These are phyloP conservation scores for Rhamphomyia laevipes DNA, from an alignment of 2,888 invertebrate species.

Conservation along the genomic window DNA sequence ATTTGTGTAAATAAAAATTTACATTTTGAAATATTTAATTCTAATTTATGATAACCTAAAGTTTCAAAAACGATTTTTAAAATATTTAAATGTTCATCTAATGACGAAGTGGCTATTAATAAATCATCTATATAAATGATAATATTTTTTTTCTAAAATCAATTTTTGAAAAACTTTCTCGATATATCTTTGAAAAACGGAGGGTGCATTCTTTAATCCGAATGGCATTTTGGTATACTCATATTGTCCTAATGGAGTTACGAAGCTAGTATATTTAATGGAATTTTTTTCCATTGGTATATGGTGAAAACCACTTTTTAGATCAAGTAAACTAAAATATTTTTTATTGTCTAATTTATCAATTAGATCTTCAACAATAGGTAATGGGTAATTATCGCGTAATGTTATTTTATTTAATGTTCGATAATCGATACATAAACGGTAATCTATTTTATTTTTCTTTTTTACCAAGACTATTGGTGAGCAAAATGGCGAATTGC, in stretches of 20 bases:
- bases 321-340: conserved; percentile 14
- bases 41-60: too few species aligned
- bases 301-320: conserved; percentile 15
- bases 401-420: too few species aligned
- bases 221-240: conserved; percentile 14
- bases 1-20: too few species aligned
- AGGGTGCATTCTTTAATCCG: conserved; percentile 7
- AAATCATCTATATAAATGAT: conserved; percentile 17
- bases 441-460: too few species aligned
- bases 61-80: too few species aligned
- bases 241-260: conserved; percentile 15
- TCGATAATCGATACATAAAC: too few species aligned
- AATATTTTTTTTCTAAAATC: conserved; percentile 8
- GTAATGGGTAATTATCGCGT: background rate
- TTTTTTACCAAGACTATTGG: too few species aligned
- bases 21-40: too few species aligned
- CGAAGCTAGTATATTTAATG: conserved; percentile 15
- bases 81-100: too few species aligned
- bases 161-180: conserved; percentile 10
- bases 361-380: conserved; percentile 8
- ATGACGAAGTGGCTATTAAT: too few species aligned
- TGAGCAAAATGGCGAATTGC: too few species aligned
- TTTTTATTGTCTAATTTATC: conserved; percentile 10
- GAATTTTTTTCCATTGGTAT: conserved; percentile 11
- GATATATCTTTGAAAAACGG: conserved; percentile 13